Evolutionary conservation across 53 echinoderm and acorn worm species (phyloP).

Genomic region (Echinarachnius parma): DNA sequence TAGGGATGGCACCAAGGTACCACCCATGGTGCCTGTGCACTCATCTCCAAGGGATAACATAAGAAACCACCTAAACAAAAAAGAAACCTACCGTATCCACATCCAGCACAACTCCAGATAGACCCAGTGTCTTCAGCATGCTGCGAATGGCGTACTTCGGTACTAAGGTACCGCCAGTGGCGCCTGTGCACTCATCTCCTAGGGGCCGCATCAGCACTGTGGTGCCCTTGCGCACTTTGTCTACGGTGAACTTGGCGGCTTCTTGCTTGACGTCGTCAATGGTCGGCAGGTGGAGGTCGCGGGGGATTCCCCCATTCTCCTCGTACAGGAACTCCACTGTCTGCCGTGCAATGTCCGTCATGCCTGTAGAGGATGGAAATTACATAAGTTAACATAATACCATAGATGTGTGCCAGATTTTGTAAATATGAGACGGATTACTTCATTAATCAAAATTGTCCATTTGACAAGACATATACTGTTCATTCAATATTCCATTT

Average conservation of each 20-base stretch:
- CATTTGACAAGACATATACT: no score
- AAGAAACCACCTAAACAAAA: not conserved
- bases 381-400: no score
- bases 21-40: not conserved
- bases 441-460: no score
- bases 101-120: slow-evolving; percentile 80
- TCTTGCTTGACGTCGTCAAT: slow-evolving; percentile 83
- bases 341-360: slow-evolving; percentile 87
- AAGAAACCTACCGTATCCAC: slow-evolving; percentile 66
- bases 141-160: slow-evolving; percentile 84
- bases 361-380: slow-evolving; percentile 61
- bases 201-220: slow-evolving; percentile 68
- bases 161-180: slow-evolving; percentile 74
- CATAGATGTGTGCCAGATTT: no score
- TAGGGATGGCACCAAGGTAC: no score
- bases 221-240: slow-evolving; percentile 79
- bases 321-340: slow-evolving; percentile 84
- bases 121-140: slow-evolving; percentile 85
- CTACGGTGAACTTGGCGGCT: slow-evolving; percentile 72
- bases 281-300: slow-evolving; percentile 82
- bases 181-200: slow-evolving; percentile 51
- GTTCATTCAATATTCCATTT: no score
- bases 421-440: no score
- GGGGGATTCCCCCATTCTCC: slow-evolving; percentile 87
- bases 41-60: no score